Conservation (phyloP, 2,113 vertebrate species). For the Rhabdornis inornatus region DNA sequence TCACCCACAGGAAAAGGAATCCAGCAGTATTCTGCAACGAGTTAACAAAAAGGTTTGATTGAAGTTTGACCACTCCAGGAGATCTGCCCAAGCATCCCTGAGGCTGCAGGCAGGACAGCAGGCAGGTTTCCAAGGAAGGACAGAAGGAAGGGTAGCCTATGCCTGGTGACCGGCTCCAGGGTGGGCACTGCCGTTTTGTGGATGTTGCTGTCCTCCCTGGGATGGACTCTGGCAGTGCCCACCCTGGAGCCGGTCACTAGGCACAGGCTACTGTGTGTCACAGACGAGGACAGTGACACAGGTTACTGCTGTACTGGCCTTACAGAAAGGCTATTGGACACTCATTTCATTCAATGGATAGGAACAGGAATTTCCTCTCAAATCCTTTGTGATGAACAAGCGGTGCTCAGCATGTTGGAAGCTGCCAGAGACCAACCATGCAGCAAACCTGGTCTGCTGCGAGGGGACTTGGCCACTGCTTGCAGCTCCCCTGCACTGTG, state of each 20-base stretch:
- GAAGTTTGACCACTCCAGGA: background rate
- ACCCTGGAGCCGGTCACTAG: no score
- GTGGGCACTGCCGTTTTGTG: background rate
- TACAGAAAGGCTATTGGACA: background rate
- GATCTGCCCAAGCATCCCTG: background rate
- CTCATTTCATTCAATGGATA: background rate
- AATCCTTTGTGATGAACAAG: background rate
- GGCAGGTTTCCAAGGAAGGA: background rate
- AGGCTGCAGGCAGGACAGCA: background rate
- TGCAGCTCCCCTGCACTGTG: background rate
- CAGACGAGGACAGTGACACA: fast-evolving
- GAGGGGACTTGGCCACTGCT: background rate
- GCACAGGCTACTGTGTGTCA: background rate
- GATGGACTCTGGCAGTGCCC: background rate
- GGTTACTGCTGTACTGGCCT: background rate
- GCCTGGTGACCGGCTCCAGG: fast-evolving
- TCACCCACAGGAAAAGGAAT: background rate
- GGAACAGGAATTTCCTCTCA: background rate
- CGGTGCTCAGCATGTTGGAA: background rate
- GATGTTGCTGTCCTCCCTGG: background rate
- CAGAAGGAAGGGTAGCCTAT: background rate
- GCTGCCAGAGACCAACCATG: fast-evolving
- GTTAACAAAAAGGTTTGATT: background rate
- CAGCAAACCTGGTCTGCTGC: background rate
- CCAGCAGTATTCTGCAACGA: background rate